Percentiles rank a stretch among this genome's conserved stretches.
Evolutionary conservation across 2,797 vertebrate species (phyloP).

Genomic region (Hippoglossus hippoglossus): DNA sequence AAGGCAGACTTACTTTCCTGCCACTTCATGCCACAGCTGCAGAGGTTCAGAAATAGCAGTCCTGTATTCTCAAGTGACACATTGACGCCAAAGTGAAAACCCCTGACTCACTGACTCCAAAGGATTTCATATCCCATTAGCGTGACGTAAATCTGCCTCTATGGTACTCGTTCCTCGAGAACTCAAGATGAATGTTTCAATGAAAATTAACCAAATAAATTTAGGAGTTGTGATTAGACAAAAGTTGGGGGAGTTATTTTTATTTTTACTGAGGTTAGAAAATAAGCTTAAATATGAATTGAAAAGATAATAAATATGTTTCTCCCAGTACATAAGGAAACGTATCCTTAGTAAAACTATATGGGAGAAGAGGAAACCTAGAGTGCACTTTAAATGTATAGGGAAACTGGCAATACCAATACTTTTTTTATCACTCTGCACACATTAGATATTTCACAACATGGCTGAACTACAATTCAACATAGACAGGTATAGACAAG

Average conservation of each 20-base stretch:
- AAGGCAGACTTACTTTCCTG: conserved; percentile 57
- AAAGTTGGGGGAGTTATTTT: background rate
- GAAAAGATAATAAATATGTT: too few relatives aligned
- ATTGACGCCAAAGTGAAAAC: conserved; percentile 37
- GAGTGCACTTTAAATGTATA: too few relatives aligned
- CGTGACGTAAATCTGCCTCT: background rate
- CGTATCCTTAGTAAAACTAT: too few relatives aligned
- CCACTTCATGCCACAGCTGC: conserved; percentile 57
- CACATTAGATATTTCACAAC: too few relatives aligned
- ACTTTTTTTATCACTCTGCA: too few relatives aligned
- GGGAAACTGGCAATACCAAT: too few relatives aligned
- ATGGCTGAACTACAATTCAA: too few relatives aligned
- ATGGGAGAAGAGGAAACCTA: too few relatives aligned
- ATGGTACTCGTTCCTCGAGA: background rate
- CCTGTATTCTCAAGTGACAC: conserved; percentile 36
- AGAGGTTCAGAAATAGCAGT: conserved; percentile 55
- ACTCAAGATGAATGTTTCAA: background rate
- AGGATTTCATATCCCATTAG: conserved; percentile 25
- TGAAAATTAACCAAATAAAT: background rate
- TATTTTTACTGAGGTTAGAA: background rate
- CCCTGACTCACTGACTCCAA: conserved; percentile 18
- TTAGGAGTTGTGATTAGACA: background rate
- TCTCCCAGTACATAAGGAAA: too few relatives aligned
- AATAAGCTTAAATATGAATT: too few relatives aligned
- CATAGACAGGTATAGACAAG: too few relatives aligned